Evolutionary conservation across 2,113 vertebrate genomes (phyloP).

Genomic region (Sarotherodon lohbergeri): DNA sequence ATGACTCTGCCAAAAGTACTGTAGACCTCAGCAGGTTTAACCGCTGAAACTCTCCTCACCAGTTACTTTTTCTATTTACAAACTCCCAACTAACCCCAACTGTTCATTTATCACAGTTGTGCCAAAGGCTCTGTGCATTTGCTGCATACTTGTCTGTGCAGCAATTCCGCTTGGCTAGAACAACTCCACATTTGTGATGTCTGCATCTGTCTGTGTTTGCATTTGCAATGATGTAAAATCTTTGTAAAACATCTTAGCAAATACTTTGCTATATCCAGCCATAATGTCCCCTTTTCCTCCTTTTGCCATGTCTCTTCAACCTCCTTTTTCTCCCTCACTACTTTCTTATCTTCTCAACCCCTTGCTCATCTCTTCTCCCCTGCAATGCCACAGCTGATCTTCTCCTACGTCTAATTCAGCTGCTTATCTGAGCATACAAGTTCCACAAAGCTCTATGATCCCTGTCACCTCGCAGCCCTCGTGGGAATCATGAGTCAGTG

Average conservation of each 20-base stretch:
- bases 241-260: not conserved
- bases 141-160: not conserved
- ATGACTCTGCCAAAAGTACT: not conserved
- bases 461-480: constrained; percentile 48
- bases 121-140: not conserved
- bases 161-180: not conserved
- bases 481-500: constrained; percentile 52
- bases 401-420: constrained; percentile 61
- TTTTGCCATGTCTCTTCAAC: not conserved
- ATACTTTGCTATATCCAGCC: not conserved
- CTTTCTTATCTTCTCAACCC: constrained; percentile 32
- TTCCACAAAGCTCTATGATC: constrained; percentile 57
- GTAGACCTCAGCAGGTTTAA: not conserved
- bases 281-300: not conserved
- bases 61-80: not conserved
- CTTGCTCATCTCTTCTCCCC: constrained; percentile 38
- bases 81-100: not conserved
- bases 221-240: not conserved
- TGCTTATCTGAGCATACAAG: constrained; percentile 68
- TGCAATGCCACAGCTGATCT: constrained; percentile 49
- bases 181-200: not conserved
- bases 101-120: not conserved
- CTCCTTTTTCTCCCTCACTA: not conserved
- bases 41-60: not conserved
- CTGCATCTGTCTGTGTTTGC: not conserved